phyloP scores from a whole-genome alignment of 1,140 invertebrate genomes.

The Drosophila funebris region DNA sequence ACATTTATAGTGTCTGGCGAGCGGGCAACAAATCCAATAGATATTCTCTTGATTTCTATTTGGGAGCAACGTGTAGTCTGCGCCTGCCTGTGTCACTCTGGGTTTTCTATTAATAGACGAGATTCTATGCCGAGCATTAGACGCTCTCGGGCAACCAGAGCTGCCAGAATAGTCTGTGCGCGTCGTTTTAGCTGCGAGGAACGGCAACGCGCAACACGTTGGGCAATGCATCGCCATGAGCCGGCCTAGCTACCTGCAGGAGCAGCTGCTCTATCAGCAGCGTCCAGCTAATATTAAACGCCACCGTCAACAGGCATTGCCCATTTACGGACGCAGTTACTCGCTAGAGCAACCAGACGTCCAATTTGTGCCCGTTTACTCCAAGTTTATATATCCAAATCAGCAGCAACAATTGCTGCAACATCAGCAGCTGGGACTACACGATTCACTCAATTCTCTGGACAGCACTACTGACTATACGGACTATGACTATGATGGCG shows the following conservation, averaged over 20 bases:
- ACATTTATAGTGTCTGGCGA: constrained; percentile 31
- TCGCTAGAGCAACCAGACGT: constrained; percentile 55
- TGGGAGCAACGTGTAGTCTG: background rate
- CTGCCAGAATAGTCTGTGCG: constrained; percentile 58
- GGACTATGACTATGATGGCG: constrained; percentile 51
- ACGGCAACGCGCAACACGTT: constrained; percentile 26
- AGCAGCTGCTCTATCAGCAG: constrained; percentile 59
- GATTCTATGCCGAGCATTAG: constrained; percentile 58
- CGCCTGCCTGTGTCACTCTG: background rate
- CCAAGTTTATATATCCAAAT: constrained; percentile 59
- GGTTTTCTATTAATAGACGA: constrained; percentile 65
- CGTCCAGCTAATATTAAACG: constrained; percentile 71
- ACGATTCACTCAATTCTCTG: constrained; percentile 64
- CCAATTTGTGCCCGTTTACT: constrained; percentile 60
- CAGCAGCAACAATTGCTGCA: constrained; percentile 4
- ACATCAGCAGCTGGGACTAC: constrained; percentile 13
- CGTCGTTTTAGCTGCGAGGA: constrained; percentile 59
- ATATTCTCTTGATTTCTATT: constrained; percentile 21
- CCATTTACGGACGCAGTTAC: constrained; percentile 66
- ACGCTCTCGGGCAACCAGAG: constrained; percentile 33
- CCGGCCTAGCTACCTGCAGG: constrained; percentile 57
- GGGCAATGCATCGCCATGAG: constrained; percentile 70
- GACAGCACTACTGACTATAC: constrained; percentile 55
- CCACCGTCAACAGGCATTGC: constrained; percentile 61
- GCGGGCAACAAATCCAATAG: background rate